Base-by-base conservation (phyloP, 2,797 vertebrate genomes). In the Lacerta viridis region DNA sequence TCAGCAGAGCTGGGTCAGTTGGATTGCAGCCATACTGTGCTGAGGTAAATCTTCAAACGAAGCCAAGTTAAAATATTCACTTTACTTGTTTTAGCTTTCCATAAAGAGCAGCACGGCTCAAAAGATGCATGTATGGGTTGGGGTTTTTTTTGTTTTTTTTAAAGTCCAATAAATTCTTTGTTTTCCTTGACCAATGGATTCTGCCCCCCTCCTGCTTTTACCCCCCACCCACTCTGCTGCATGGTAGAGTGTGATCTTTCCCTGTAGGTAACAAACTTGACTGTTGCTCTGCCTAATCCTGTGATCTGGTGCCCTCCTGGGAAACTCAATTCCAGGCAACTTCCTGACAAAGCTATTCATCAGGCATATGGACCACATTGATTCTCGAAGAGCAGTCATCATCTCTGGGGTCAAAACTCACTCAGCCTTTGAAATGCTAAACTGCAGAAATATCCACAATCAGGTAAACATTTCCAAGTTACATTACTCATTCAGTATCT, bases 381-480 rank as follows among this genome's bases (percentile, higher is more conserved):
- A 10, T 82, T 55, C 17, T 15, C 66, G 41, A 87, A 80, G 3
- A 86, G 3, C 55, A 86, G 3, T 43, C 15, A 4, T 20, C 5
- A 18, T 75, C 13, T 83, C 41, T 33, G 69, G 80, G 81, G 71
- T 64, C 27, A 61, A 66, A 4, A 33, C 59, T 68, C 27, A 79
- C 7, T 50, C 20, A 84, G 8, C 17, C 72, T 83, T 69, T 84
- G 82, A 66, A 77, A 74, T 33, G 2, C 0, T 15, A 89, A 29
- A 20, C 71, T 72, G 23, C 33, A 79, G 87, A 84, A 86, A 46
- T 8, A 36, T 5, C 25, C 8, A 0, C 1, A 10, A 80, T 87
- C 89, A 80, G 61, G 39, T 79, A 85, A 90, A 93, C 5, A 83
- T 87, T 80, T 87, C 84, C 43, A 20, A 80, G 43, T 87, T 46